Evolutionary conservation across 2,888 invertebrate genomes (phyloP), one percentile per base, ranked within the genome.

Genomic region (Anticlea derivata): DNA sequence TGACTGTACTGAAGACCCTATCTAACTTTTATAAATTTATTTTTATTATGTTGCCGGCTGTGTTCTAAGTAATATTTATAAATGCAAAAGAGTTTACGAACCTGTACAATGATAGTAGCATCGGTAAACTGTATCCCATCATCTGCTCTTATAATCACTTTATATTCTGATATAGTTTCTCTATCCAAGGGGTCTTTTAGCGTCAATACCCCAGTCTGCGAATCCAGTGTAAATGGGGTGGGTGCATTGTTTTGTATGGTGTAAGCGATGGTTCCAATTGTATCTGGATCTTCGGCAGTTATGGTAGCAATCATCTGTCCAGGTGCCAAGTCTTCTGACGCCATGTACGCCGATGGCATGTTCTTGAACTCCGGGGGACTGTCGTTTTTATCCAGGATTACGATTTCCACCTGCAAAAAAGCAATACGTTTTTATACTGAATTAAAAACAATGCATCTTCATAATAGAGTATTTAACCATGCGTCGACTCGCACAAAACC

Each of bases 361-460:
- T 94, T 93, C 65, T 93, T 93, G 91, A 97, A 97, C 45, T 94
- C 93, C 2, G 98, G 98, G n/a, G 98, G 97, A 71, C 96, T 97
- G 91, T 98, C 98, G 83, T 98, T 98, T 85, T 95, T 96, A 88
- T 98, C 98, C 78, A 96, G 82, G 43, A 98, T 95, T 49, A 93
- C 94, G 64, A 98, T 94, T 81, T 93, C 94, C 66, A 97, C 95
- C 97, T 98, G 94, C 13, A 93, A 93, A 66, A 63, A 76, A 70
- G 68, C 81, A 70, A 56, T 3, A 5, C 11, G 11, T 33, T 30
- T 46, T 49, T 35, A 22, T 7, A 47, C 43, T 20, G 8, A 22
- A 34, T 7, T 17, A 34, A 49, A 70, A 74, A 73, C 71, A 74
- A 73, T 68, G 65, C 63, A 66, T 66, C 68, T 63, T 66, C 68